phyloP scores from a whole-genome alignment of 2,797 vertebrate species.

The Channallabes apus region DNA sequence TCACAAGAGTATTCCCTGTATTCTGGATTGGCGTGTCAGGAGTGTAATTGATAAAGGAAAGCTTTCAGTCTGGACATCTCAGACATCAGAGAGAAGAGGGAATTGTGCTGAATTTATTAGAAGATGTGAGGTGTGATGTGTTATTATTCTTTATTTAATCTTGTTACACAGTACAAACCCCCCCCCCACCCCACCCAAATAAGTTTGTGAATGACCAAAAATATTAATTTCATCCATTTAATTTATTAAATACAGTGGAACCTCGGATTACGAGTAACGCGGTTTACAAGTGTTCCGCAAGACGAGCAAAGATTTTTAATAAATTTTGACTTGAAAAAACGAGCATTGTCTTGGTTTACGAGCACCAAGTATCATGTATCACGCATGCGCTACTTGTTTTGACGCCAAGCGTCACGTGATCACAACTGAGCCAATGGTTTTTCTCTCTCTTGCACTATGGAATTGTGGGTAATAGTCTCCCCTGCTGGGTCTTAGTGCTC shows the following conservation, averaged over 20 bases:
- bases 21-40: background rate
- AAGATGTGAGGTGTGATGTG: background rate
- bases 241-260: background rate
- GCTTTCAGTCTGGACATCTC: background rate
- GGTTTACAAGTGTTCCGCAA: too few relatives aligned
- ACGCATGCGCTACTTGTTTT: too few relatives aligned
- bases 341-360: too few relatives aligned
- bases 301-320: too few relatives aligned
- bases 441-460: too few relatives aligned
- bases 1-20: slow-evolving; percentile 6
- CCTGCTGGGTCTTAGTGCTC: too few relatives aligned
- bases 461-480: too few relatives aligned
- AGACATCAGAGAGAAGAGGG: background rate
- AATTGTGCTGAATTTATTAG: background rate
- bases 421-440: too few relatives aligned
- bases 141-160: background rate
- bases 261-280: too few relatives aligned
- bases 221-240: background rate
- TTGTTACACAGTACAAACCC: background rate
- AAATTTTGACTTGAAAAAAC: too few relatives aligned
- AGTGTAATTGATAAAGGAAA: background rate
- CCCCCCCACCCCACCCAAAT: background rate
- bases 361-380: too few relatives aligned
- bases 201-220: background rate
- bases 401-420: too few relatives aligned